Evolutionary conservation across 2,113 vertebrate species (phyloP).

Genomic region (Stigmatopora argus): DNA sequence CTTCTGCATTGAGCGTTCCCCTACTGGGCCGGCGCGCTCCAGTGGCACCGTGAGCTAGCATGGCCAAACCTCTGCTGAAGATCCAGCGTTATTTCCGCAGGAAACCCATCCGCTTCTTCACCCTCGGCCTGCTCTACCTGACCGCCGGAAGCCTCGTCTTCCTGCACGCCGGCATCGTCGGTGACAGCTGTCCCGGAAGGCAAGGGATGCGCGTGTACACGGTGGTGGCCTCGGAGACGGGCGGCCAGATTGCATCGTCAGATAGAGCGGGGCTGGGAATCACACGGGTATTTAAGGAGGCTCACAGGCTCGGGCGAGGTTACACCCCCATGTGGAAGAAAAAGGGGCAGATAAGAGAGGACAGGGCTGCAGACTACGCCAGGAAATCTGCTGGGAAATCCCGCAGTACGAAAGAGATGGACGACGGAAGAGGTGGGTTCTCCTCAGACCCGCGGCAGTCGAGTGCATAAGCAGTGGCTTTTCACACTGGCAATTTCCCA

Average conservation of each 20-base stretch:
- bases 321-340: slow-evolving; percentile 79
- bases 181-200: slow-evolving; percentile 63
- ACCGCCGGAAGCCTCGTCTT: slow-evolving; percentile 88
- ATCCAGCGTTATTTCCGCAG: slow-evolving; percentile 89
- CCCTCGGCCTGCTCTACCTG: slow-evolving; percentile 88
- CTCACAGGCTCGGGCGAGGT: slow-evolving; percentile 50
- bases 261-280: slow-evolving; percentile 70
- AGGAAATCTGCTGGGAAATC: slow-evolving; percentile 72
- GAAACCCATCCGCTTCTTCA: slow-evolving; percentile 87
- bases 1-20: slow-evolving; percentile 58
- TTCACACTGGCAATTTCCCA: neutral
- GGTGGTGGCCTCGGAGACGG: slow-evolving; percentile 47
- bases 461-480: neutral
- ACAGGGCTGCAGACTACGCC: slow-evolving; percentile 69
- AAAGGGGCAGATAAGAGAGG: slow-evolving; percentile 38
- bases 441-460: neutral
- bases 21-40: slow-evolving; percentile 30
- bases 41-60: slow-evolving; percentile 65
- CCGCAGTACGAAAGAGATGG: slow-evolving; percentile 76
- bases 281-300: slow-evolving; percentile 73
- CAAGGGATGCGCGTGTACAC: slow-evolving; percentile 37
- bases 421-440: slow-evolving; percentile 85
- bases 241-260: slow-evolving; percentile 21
- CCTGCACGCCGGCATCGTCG: slow-evolving; percentile 80
- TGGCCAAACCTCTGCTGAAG: slow-evolving; percentile 87